These are phyloP conservation scores for Thysanoteuthis rhombus DNA, from an alignment of 2,888 invertebrate genomes.

Conservation along the genomic window DNA sequence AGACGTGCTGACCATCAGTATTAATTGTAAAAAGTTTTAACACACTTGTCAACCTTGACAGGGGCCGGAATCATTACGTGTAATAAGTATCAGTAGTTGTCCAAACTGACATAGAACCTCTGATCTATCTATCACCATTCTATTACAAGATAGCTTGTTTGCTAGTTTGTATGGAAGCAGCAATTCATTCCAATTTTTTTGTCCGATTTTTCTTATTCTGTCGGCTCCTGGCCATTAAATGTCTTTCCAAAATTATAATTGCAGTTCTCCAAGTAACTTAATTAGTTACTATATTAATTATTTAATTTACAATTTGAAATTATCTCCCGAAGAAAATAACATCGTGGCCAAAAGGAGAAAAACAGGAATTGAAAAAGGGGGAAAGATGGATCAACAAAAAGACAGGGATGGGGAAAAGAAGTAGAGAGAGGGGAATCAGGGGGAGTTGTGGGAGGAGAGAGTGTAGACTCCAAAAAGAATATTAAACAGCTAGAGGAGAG, in stretches of 20 bases:
- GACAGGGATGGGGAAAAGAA: not conserved
- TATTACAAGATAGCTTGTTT: not conserved
- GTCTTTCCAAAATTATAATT: not conserved
- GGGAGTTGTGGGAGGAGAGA: no score
- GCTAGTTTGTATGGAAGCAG: not conserved
- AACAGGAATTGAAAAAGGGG: not conserved
- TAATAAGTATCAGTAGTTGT: no score
- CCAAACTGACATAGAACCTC: no score
- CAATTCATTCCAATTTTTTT: not conserved
- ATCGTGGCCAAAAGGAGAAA: not conserved
- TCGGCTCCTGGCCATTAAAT: constrained; percentile 1
- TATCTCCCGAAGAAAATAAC: not conserved
- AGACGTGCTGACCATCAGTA: no score
- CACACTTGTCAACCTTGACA: no score
- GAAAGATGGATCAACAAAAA: not conserved
- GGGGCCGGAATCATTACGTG: no score
- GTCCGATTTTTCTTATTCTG: not conserved
- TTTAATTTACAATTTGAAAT: not conserved
- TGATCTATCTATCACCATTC: not conserved
- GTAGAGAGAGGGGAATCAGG: not conserved
- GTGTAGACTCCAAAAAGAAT: no score
- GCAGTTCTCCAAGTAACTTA: not conserved
- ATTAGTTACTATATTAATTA: not conserved
- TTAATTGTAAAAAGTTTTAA: no score
- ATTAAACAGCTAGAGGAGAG: no score